These are phyloP conservation scores for Brachionus koreanus DNA, from an alignment of 1,140 invertebrate genomes.

Conservation along the genomic window DNA sequence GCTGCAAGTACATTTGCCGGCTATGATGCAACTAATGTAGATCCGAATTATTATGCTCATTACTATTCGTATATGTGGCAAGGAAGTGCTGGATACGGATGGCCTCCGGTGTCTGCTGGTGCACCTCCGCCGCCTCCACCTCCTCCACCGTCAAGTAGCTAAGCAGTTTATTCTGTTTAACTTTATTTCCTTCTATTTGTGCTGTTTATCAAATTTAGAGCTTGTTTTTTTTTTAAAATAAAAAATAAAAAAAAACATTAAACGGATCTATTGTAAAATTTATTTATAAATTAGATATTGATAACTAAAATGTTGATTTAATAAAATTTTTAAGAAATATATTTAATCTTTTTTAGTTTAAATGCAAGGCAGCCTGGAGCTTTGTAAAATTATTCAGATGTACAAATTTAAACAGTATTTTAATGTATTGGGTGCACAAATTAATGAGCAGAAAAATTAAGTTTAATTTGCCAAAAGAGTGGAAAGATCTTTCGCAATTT, in stretches of 20 bases:
- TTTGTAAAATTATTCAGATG: too few species aligned
- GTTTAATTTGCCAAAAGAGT: too few species aligned
- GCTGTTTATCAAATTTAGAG: neutral
- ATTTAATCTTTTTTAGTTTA: too few species aligned
- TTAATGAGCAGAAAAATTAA: too few species aligned
- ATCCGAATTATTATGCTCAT: constrained; percentile 15
- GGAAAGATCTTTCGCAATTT: too few species aligned
- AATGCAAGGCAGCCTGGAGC: too few species aligned
- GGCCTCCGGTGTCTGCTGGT: neutral
- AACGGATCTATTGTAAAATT: neutral
- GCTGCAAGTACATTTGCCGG: neutral
- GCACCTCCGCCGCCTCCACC: neutral
- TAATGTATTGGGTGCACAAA: too few species aligned
- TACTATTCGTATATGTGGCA: constrained; percentile 27
- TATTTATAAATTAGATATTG: constrained; percentile 8
- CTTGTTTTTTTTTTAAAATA: constrained; percentile 5
- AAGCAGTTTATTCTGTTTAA: neutral
- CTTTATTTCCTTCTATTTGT: neutral
- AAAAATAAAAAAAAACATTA: constrained; percentile 23
- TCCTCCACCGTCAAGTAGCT: neutral
- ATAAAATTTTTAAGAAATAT: neutral
- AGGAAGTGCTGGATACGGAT: neutral
- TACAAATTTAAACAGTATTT: too few species aligned
- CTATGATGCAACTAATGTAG: neutral
- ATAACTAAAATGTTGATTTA: neutral